A percentile compares a stretch with the other conserved stretches of the same genome.
Evolutionary conservation across 2,113 vertebrate genomes (phyloP).

Genomic region (Shinisaurus crocodilurus): DNA sequence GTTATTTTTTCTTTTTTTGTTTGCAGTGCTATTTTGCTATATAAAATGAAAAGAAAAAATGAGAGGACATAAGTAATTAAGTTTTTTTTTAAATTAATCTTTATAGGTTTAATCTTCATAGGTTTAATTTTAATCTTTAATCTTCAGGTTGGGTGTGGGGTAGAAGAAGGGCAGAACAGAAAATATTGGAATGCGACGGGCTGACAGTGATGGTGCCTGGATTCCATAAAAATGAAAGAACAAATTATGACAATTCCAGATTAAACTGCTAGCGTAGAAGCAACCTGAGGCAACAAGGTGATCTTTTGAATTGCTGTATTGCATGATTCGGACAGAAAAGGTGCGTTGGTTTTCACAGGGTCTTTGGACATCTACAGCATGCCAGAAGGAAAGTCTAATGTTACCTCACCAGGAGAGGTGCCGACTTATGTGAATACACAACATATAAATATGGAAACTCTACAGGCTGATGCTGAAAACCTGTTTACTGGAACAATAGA

Average conservation of each 20-base stretch:
- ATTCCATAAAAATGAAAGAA: not conserved
- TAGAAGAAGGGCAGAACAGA: not conserved
- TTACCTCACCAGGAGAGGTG: slow-evolving; percentile 72
- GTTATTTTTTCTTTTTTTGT: not conserved
- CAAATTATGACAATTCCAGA: not conserved
- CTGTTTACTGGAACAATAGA: slow-evolving; percentile 66
- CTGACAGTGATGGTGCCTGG: not conserved
- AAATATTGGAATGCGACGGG: not conserved
- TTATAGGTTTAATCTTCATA: not conserved
- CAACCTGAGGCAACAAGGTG: not conserved
- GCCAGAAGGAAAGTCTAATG: slow-evolving; percentile 80
- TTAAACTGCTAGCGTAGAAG: not conserved
- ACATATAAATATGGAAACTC: slow-evolving; percentile 83
- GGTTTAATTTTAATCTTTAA: too few relatives aligned
- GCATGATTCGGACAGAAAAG: not conserved
- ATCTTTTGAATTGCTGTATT: not conserved
- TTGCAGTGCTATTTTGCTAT: not conserved
- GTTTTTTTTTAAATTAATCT: not conserved
- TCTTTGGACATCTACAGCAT: slow-evolving; percentile 84
- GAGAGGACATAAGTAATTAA: not conserved
- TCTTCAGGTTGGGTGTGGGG: too few relatives aligned
- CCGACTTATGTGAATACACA: slow-evolving; percentile 93
- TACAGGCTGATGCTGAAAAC: slow-evolving; percentile 80
- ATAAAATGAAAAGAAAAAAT: not conserved
- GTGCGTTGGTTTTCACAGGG: slow-evolving; percentile 73